These are phyloP conservation scores for Sardina pilchardus DNA, from an alignment of 2,113 vertebrate species.

Conservation along the genomic window DNA sequence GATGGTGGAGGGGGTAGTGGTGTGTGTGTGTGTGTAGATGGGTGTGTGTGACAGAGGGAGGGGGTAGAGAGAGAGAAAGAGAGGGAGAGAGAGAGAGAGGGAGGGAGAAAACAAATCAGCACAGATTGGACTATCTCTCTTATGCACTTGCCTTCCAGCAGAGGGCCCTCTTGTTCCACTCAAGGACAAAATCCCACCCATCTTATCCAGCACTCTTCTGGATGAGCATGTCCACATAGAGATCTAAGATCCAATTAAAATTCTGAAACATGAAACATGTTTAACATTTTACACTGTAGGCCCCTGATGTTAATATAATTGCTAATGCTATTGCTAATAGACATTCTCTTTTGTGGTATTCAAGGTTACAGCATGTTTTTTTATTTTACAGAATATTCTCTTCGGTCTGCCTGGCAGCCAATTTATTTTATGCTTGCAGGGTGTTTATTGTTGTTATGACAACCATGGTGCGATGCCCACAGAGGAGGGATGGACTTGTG, in stretches of 20 bases:
- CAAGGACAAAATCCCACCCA: neutral
- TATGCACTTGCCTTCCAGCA: constrained; percentile 39
- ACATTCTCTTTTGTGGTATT: neutral
- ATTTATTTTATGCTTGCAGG: neutral
- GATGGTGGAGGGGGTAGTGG: neutral
- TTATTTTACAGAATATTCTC: neutral
- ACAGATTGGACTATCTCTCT: neutral
- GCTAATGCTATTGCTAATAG: neutral
- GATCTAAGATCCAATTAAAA: neutral
- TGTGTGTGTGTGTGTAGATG: neutral
- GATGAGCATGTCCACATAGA: neutral
- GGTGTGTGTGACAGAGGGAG: neutral
- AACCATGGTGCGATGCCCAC: neutral
- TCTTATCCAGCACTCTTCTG: neutral
- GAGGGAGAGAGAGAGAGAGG: neutral
- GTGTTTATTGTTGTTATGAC: neutral
- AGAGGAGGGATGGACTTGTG: neutral
- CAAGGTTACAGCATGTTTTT: too few relatives aligned
- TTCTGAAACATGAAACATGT: neutral
- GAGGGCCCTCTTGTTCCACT: constrained; percentile 46
- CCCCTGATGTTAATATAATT: neutral
- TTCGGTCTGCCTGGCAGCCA: neutral
- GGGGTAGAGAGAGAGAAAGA: neutral
- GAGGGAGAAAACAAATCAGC: neutral
- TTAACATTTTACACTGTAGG: neutral